Evolutionary conservation across 2,888 invertebrate species (phyloP), one percentile per base, ranked within the genome.

Genomic region (Drosophila setosimentum): DNA sequence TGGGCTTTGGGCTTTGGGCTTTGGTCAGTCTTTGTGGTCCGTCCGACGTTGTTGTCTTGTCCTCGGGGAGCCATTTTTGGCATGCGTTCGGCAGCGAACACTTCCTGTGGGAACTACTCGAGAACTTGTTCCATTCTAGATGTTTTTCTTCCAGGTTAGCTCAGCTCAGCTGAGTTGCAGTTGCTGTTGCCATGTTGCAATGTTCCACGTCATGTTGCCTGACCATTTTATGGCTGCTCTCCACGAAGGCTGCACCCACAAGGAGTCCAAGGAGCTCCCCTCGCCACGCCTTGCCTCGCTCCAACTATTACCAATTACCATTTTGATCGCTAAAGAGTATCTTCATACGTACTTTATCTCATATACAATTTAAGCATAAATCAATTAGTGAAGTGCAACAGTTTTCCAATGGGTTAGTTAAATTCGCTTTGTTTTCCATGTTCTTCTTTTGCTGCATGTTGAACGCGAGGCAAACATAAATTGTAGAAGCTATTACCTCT

Each of bases 31-130:
- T 57, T 57, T 42, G 57, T 42, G 40, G 70, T 71, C 67, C 40
- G 68, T 68, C 73, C 78, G 68, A 68, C 70, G 80, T 73, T 86
- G 86, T 80, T 86, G 86, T 81, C 76, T 71, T 79, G 87, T 88
- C 88, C 83, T 83, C 73, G 78, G 87, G 76, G 85, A 86, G 60
- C 85, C 85, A 85, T 85, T 85, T 85, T 86, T 82, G 85, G 85
- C 87, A 86, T 85, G 87, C 85, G 85, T 86, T 85, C 77, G 76
- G 80, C 81, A 80, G 79, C 64, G 82, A 83, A 81, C 85, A 85
- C 89, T 88, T 85, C 87, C 85, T 85, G 88, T 85, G 85, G 89
- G 85, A 88, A 88, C 81, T 81, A 76, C 79, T 74, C 33, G 54
- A 68, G 54, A 77, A 79, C 77, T 81, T 72, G 87, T 78, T 87